Conservation (phyloP, 2,888 invertebrate species). For the Cephus spinipes region DNA sequence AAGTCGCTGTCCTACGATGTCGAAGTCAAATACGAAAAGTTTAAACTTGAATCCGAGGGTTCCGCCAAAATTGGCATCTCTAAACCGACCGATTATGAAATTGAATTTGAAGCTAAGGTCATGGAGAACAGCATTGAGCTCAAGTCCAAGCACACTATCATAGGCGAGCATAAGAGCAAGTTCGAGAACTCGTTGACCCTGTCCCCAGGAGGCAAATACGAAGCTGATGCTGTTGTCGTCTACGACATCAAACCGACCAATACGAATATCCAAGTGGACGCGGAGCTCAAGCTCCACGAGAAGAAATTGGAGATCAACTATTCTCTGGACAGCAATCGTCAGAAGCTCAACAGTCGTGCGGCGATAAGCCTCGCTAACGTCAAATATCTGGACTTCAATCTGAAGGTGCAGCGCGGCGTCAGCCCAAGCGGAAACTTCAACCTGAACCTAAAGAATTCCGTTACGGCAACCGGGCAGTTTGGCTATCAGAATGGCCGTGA, state of each 20-base stretch:
- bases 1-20: constrained; percentile 72
- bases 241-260: constrained; percentile 71
- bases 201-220: constrained; percentile 73
- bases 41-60: constrained; percentile 70
- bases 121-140: constrained; percentile 69
- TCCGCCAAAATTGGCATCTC: constrained; percentile 65
- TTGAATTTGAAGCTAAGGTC: constrained; percentile 70
- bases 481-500: constrained; percentile 76
- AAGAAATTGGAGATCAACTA: constrained; percentile 71
- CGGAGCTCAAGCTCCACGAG: constrained; percentile 71
- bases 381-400: constrained; percentile 70
- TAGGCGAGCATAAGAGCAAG: constrained; percentile 72
- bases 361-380: constrained; percentile 68
- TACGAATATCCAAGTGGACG: constrained; percentile 68
- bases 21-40: constrained; percentile 71
- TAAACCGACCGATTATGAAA: constrained; percentile 68
- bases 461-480: constrained; percentile 75
- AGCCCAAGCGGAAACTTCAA: constrained; percentile 70
- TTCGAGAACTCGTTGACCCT: constrained; percentile 72
- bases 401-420: constrained; percentile 67
- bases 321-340: constrained; percentile 66
- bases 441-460: constrained; percentile 72
- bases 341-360: constrained; percentile 69
- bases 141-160: constrained; percentile 71
- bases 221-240: constrained; percentile 71